These are phyloP conservation scores for Asteroscopus sphinx DNA, from an alignment of 2,888 invertebrate genomes.

Conservation along the genomic window DNA sequence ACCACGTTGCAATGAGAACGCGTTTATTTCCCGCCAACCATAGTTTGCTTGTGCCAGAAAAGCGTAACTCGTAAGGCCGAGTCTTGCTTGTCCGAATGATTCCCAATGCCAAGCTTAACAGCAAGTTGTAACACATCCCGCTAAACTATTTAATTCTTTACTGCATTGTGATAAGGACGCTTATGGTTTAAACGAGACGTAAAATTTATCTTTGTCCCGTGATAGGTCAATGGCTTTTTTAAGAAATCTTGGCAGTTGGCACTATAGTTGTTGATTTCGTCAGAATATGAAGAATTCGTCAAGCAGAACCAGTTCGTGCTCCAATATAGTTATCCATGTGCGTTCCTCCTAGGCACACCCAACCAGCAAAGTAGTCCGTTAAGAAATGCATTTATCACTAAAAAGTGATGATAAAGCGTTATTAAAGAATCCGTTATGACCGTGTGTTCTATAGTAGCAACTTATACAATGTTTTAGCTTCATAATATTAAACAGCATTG, in stretches of 20 bases:
- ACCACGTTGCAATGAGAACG: constrained; percentile 50
- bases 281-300: constrained; percentile 82
- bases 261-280: constrained; percentile 80
- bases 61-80: constrained; percentile 72
- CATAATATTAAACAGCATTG: no score
- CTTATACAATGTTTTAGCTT: no score
- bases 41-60: constrained; percentile 67
- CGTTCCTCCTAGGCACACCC: no score
- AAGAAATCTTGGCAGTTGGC: constrained; percentile 88
- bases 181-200: constrained; percentile 14
- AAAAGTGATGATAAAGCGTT: no score
- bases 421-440: no score
- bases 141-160: constrained; percentile 60
- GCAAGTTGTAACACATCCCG: constrained; percentile 5
- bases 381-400: no score
- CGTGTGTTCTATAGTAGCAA: no score
- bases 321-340: constrained; percentile 27
- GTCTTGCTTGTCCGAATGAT: constrained; percentile 65
- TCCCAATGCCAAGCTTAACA: constrained; percentile 26
- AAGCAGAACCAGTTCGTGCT: constrained; percentile 74
- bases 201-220: constrained; percentile 60
- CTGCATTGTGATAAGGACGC: constrained; percentile 25
- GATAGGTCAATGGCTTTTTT: constrained; percentile 84
- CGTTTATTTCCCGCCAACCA: constrained; percentile 65
- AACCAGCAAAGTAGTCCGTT: no score